Conservation (phyloP, 2,113 vertebrate species). For the Cichladusa arquata region DNA sequence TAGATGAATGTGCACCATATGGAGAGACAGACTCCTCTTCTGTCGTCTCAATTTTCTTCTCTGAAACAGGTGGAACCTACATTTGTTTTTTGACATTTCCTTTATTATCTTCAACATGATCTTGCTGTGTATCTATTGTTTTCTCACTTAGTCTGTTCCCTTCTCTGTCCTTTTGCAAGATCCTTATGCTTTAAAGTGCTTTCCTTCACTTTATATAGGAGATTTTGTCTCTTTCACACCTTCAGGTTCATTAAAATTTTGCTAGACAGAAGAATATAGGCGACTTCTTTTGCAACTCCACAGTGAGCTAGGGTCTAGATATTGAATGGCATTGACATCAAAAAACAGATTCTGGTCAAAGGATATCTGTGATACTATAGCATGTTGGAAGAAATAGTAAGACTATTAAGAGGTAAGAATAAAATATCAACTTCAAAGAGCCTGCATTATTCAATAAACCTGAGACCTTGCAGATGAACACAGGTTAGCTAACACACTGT, state of each 20-base stretch:
- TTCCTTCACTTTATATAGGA: not conserved
- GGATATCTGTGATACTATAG: not conserved
- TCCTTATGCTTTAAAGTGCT: not conserved
- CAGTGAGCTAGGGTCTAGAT: not conserved
- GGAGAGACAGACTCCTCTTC: not conserved
- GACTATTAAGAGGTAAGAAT: not conserved
- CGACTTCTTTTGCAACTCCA: not conserved
- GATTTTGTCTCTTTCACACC: not conserved
- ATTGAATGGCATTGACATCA: not conserved
- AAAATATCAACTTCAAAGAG: not conserved
- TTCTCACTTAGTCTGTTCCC: not conserved
- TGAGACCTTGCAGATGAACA: not conserved
- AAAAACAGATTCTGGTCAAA: not conserved
- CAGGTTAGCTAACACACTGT: not conserved
- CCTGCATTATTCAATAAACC: not conserved
- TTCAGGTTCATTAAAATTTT: slow-evolving; percentile 1
- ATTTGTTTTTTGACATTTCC: not conserved
- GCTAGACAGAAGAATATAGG: not conserved
- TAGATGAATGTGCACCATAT: not conserved
- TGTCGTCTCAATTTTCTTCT: not conserved
- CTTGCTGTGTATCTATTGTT: not conserved
- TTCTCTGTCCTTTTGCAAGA: not conserved
- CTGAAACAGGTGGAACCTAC: not conserved
- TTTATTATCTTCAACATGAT: not conserved
- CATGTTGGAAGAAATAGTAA: not conserved